Conservation (phyloP, 2,113 vertebrate species). For the Melospiza melodia region DNA sequence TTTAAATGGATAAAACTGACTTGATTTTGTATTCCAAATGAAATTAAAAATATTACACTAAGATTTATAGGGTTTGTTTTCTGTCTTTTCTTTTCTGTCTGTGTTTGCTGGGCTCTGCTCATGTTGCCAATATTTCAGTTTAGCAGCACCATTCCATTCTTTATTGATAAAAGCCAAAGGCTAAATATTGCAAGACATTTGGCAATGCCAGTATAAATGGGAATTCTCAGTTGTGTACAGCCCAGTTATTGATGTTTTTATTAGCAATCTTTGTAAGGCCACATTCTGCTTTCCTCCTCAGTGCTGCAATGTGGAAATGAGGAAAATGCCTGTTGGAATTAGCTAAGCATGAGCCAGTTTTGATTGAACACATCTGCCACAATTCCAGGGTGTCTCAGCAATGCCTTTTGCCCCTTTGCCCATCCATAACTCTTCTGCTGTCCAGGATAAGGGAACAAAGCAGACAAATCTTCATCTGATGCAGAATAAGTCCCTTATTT, state of each 20-base stretch:
- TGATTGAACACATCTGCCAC: background rate
- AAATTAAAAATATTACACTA: conserved; percentile 44
- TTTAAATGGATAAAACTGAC: conserved; percentile 61
- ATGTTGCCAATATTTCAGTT: background rate
- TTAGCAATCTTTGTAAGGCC: background rate
- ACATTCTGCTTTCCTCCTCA: background rate
- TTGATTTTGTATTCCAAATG: conserved; percentile 25
- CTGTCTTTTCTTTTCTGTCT: background rate
- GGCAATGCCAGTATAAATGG: conserved; percentile 11
- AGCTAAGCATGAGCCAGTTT: background rate
- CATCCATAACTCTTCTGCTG: background rate
- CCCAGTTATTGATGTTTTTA: conserved; percentile 53
- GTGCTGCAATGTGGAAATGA: background rate
- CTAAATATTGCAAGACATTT: conserved; percentile 46
- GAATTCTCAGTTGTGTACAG: background rate
- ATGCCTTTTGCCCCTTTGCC: background rate
- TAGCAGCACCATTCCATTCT: conserved; percentile 35
- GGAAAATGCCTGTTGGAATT: background rate
- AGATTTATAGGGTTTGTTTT: conserved; percentile 15
- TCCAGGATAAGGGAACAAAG: background rate
- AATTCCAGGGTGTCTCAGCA: background rate
- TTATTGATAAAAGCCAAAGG: conserved; percentile 57
- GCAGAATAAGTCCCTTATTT: background rate
- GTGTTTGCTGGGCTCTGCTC: background rate
- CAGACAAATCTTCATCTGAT: background rate